These are phyloP conservation scores for Telmatochromis sp. DNA, from an alignment of 2,113 vertebrate genomes.

Conservation along the genomic window DNA sequence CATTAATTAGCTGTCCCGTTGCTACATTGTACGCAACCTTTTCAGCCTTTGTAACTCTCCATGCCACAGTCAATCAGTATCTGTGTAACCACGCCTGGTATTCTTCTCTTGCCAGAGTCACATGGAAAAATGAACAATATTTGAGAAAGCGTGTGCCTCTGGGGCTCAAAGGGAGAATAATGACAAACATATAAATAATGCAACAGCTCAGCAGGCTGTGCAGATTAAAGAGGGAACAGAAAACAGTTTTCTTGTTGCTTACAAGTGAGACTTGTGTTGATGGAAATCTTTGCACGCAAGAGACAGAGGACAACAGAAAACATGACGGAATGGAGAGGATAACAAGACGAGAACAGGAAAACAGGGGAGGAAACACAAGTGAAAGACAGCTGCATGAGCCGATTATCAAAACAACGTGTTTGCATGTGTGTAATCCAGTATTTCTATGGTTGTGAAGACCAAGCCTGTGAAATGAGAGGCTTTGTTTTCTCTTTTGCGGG, in stretches of 20 bases:
- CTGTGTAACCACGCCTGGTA: not conserved
- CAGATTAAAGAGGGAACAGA: slow-evolving; percentile 1
- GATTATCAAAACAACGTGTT: not conserved
- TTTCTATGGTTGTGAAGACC: not conserved
- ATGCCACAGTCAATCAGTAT: not conserved
- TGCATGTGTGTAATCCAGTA: not conserved
- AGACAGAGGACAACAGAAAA: not conserved
- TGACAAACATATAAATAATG: slow-evolving; percentile 25
- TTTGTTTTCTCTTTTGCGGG: not conserved
- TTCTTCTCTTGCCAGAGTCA: not conserved
- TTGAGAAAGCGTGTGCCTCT: not conserved
- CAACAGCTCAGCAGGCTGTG: not conserved
- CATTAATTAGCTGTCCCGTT: not conserved
- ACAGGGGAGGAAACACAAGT: not conserved
- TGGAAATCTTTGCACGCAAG: not conserved
- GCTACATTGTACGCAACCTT: not conserved
- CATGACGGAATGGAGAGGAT: not conserved
- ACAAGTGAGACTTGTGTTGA: not conserved
- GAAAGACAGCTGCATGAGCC: not conserved
- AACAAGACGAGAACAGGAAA: not conserved
- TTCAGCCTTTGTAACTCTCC: not conserved
- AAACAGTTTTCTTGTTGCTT: not conserved
- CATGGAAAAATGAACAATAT: not conserved
- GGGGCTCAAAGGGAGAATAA: not conserved
- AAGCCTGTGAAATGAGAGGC: not conserved